Conservation (phyloP, 2,113 vertebrate genomes). For the Pollimyrus isidori region DNA sequence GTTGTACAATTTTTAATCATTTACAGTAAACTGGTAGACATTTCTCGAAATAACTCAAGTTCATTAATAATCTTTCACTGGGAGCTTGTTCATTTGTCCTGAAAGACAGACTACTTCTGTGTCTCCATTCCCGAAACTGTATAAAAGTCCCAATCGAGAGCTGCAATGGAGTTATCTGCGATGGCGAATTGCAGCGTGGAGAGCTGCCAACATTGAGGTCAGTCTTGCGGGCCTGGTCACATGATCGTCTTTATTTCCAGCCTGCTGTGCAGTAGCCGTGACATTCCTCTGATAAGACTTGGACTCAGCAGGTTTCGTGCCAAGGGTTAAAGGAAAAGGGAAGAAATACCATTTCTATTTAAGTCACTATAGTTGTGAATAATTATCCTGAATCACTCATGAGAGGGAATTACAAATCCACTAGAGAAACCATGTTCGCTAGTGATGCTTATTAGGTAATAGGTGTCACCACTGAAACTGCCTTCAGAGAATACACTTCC, state of each 20-base stretch:
- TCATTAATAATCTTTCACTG: background rate
- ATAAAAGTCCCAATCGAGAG: conserved; percentile 15
- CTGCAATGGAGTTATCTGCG: conserved; percentile 5
- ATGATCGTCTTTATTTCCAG: conserved; percentile 36
- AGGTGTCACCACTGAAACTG: conserved; percentile 49
- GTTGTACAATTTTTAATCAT: background rate
- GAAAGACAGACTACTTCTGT: background rate
- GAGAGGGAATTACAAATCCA: background rate
- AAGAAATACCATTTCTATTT: background rate
- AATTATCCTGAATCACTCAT: background rate
- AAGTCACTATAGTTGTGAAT: background rate
- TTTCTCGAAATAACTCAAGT: background rate
- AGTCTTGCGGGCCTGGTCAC: conserved; percentile 34
- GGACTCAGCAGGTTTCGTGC: conserved; percentile 22
- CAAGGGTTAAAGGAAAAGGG: background rate
- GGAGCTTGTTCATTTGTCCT: background rate
- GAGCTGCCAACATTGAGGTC: conserved; percentile 35
- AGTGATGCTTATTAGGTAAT: conserved; percentile 41
- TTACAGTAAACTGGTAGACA: background rate
- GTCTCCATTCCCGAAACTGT: background rate
- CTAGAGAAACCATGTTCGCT: conserved; percentile 10
- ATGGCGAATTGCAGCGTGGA: conserved; percentile 30
- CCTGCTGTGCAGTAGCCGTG: conserved; percentile 30
- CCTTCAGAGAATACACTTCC: conserved; percentile 56
- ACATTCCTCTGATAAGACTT: conserved; percentile 39